Base-by-base conservation (phyloP, 2,888 invertebrate genomes). In the Bimastos eiseni region DNA sequence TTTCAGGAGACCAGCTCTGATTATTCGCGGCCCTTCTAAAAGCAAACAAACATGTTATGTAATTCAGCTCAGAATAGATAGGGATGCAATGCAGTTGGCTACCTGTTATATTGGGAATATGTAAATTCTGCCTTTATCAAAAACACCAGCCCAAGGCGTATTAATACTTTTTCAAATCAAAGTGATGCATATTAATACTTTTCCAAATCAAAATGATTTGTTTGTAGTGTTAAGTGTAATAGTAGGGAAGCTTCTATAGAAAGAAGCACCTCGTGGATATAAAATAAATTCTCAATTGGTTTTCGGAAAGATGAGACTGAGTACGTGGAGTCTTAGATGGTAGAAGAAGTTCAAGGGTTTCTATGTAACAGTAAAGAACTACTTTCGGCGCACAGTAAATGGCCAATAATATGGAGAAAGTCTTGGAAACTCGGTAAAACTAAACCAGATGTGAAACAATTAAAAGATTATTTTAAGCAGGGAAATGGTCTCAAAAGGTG, bases 1-100 rank as follows among this genome's bases (percentile, higher is more conserved):
- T 91, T 93, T 93, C 17, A 94, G 90, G 91, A 93, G 94, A 36
- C 94, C 94, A 90, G 93, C 91, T 91, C 94, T 94, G 36, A 94
- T 93, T 34, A 89, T 89, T 89, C 91, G 91, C 13, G 91, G 91
- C 55, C 90, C 91, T 84, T 92, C 92, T 92, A 91, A 24, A 92
- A 91, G 24, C 37, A 86, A 86, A 13, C n/a, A 24, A 37, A 91
- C 19, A 44, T 89, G 44, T 30, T 13, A 30, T 44, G 37, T 41
- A 34, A 89, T 41, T 24, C 37, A 38, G 34, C 24, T n/a, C 41
- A 89, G 19, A 17, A 38, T 15, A 44, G 21, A 89, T 19, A 44
- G 49, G 21, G 5, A 49, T 49, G 24, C 24, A 49, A 49, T 44
- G 34, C 11, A n/a, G 3, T n/a, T n/a, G n/a, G n/a, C 24, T 0